Evolutionary conservation across 2,888 invertebrate species (phyloP).

Genomic region (Eulithis prunata): DNA sequence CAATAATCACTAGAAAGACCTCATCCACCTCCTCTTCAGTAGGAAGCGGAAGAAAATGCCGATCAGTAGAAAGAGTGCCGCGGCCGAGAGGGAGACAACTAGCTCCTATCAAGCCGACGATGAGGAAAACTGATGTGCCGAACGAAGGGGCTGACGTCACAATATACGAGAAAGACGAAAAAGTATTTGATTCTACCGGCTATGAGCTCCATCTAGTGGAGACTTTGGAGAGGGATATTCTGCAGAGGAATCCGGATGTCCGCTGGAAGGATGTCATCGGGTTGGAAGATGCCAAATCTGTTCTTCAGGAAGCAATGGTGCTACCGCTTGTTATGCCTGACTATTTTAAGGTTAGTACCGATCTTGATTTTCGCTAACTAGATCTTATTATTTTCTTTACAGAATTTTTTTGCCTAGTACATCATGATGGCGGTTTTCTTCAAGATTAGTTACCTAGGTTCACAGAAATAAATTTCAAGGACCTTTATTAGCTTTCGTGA

Average conservation of each 20-base stretch:
- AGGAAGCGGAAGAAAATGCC: constrained; percentile 68
- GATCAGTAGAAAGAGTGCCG: constrained; percentile 76
- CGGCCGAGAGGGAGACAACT: constrained; percentile 60
- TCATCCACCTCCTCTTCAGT: constrained; percentile 80
- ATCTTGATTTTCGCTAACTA: not conserved
- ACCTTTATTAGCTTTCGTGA: constrained; percentile 8
- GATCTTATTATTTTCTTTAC: not conserved
- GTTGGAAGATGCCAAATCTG: constrained; percentile 89
- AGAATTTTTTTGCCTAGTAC: too few species aligned
- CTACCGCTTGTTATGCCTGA: constrained; percentile 94
- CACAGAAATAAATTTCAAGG: not conserved
- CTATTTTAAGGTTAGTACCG: constrained; percentile 88
- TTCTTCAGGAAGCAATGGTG: constrained; percentile 94
- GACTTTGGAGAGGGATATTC: constrained; percentile 92
- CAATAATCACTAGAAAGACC: constrained; percentile 79
- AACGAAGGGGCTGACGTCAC: constrained; percentile 67
- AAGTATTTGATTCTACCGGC: constrained; percentile 87
- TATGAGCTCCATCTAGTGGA: constrained; percentile 91
- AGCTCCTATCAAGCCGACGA: constrained; percentile 66
- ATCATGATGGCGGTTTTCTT: not conserved
- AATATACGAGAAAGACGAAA: constrained; percentile 73
- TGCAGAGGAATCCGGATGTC: constrained; percentile 92
- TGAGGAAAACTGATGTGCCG: constrained; percentile 65
- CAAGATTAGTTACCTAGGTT: not conserved
- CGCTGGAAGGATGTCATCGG: constrained; percentile 92